A percentile compares a stretch with the other conserved stretches of the same genome.
These are phyloP conservation scores for Artemisiospiza belli DNA, from an alignment of 2,113 vertebrate genomes.

Conservation along the genomic window DNA sequence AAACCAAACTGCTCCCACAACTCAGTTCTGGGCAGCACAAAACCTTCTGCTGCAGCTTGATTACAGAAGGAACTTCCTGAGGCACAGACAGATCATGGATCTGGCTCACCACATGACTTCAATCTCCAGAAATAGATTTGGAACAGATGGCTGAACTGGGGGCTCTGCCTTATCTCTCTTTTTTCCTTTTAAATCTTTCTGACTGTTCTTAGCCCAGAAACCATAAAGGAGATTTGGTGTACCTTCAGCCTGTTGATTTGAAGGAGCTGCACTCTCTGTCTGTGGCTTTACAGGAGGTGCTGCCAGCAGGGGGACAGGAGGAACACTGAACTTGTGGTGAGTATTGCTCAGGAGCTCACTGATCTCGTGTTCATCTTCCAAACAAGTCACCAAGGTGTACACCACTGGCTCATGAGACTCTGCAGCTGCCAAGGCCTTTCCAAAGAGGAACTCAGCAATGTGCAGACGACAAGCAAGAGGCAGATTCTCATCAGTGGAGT, in stretches of 20 bases:
- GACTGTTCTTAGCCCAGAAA: background rate
- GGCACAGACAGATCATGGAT: background rate
- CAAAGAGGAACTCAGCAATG: constrained; percentile 88
- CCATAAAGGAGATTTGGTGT: background rate
- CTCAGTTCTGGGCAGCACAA: background rate
- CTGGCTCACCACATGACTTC: background rate
- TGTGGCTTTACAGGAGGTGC: constrained; percentile 48
- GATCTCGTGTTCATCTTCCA: constrained; percentile 87
- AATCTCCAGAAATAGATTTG: background rate
- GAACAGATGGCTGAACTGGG: background rate
- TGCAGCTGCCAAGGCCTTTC: constrained; percentile 84
- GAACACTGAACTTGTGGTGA: constrained; percentile 88
- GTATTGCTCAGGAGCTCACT: constrained; percentile 76
- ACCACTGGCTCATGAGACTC: constrained; percentile 84
- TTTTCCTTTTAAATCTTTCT: background rate
- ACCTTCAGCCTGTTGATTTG: constrained; percentile 60
- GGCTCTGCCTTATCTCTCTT: background rate
- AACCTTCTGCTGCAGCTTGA: background rate
- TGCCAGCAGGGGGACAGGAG: constrained; percentile 72
- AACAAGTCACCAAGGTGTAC: constrained; percentile 86
- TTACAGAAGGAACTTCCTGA: background rate
- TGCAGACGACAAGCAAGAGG: constrained; percentile 84
- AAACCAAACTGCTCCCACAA: background rate
- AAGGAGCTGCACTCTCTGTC: background rate
- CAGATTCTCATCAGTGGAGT: constrained; percentile 86